Conservation (phyloP, 2,888 invertebrate genomes). For the Lamproptera curius region DNA sequence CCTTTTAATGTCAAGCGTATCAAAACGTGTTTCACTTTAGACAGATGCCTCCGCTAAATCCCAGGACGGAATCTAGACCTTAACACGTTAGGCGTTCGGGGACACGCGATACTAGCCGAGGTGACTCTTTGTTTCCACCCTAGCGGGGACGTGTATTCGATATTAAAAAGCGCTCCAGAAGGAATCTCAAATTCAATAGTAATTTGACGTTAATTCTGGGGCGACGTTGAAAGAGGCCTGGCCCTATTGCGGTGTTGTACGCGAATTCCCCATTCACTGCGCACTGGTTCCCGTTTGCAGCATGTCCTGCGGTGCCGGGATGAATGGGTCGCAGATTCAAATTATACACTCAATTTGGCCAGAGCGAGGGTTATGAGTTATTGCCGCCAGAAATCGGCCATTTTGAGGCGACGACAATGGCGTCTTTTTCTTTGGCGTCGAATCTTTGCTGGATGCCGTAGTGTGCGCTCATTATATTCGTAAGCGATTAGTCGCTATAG, state of each 20-base stretch:
- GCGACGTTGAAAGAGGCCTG: conserved; percentile 56
- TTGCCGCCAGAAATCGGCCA: conserved; percentile 64
- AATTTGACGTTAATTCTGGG: conserved; percentile 66
- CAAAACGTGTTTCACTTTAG: conserved; percentile 63
- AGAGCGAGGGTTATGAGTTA: conserved; percentile 66
- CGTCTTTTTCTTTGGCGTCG: conserved; percentile 31
- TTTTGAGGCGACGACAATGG: conserved; percentile 53
- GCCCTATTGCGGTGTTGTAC: conserved; percentile 74
- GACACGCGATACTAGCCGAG: conserved; percentile 32
- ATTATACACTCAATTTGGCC: conserved; percentile 76
- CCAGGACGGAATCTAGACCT: conserved; percentile 54
- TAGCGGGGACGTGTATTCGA: conserved; percentile 60
- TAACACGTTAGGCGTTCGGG: conserved; percentile 37
- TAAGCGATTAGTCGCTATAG: conserved; percentile 49
- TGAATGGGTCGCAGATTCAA: conserved; percentile 63
- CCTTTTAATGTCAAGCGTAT: conserved; percentile 41
- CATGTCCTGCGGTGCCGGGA: conserved; percentile 57
- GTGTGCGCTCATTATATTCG: conserved; percentile 48
- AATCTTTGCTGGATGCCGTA: conserved; percentile 57
- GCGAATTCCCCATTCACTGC: conserved; percentile 69
- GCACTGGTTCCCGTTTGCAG: conserved; percentile 69
- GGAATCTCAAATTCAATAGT: conserved; percentile 75
- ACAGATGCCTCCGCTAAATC: conserved; percentile 38
- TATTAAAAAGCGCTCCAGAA: conserved; percentile 68
- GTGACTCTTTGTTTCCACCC: conserved; percentile 49